Evolutionary conservation across 2,113 vertebrate species (phyloP).

Genomic region (Leucosticte australis): DNA sequence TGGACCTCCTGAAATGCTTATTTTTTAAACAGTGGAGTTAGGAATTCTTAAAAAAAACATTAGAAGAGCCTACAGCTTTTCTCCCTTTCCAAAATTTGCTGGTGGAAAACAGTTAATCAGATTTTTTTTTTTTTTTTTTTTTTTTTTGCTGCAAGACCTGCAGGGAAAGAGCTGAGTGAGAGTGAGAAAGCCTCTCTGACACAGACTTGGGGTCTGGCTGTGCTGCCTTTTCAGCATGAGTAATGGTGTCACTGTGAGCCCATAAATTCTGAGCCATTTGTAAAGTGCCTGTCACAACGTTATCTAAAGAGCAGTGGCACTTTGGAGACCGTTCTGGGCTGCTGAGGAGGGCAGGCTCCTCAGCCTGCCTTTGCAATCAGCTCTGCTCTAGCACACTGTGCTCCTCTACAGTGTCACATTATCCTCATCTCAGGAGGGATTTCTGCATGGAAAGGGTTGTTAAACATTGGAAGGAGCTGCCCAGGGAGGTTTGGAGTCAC

Average conservation of each 20-base stretch:
- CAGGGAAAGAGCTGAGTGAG: background rate
- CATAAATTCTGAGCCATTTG: constrained; percentile 1
- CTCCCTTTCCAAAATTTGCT: background rate
- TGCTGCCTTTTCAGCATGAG: background rate
- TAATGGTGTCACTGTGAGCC: background rate
- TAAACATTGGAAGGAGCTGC: rapidly evolving
- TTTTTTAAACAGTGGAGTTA: background rate
- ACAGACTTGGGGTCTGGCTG: background rate
- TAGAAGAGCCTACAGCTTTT: background rate
- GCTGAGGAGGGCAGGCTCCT: background rate
- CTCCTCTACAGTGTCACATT: background rate
- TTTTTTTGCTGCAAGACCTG: background rate
- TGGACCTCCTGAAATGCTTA: background rate
- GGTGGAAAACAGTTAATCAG: background rate
- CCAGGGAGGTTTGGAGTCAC: background rate
- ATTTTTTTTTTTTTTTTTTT: background rate
- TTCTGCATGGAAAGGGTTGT: background rate
- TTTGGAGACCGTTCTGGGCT: background rate
- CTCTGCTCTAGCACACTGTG: background rate
- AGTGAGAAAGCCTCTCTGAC: background rate
- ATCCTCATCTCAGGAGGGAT: background rate
- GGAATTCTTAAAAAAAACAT: background rate
- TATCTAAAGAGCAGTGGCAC: background rate
- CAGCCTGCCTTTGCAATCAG: background rate
- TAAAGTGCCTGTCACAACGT: background rate